Conservation (phyloP, 2,113 vertebrate species). For the Neodontobutis hainanensis region DNA sequence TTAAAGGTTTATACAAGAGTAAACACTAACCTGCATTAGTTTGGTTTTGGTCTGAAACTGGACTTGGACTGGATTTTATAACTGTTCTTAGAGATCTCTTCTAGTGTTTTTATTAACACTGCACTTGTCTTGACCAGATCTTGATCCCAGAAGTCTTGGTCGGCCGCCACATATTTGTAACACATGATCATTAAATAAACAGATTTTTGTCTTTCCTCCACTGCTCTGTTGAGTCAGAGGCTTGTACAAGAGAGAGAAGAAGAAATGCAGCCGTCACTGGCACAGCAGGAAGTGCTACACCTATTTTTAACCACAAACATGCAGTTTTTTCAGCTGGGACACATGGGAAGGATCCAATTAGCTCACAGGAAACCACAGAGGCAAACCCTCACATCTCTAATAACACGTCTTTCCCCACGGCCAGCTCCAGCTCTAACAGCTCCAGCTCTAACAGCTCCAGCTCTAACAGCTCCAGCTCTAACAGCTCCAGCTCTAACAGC, state of each 20-base stretch:
- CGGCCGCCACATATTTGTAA: no score
- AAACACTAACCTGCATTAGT: no score
- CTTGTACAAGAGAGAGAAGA: conserved; percentile 2
- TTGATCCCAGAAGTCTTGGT: no score
- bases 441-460: neutral
- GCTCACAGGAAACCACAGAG: conserved; percentile 76
- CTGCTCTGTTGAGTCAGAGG: conserved; percentile 4
- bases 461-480: no score
- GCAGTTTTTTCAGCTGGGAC: conserved; percentile 71
- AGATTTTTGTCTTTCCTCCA: neutral
- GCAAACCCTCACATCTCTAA: conserved; percentile 74
- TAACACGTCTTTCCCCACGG: conserved; percentile 62
- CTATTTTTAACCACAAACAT: conserved; percentile 78
- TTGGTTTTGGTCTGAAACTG: no score
- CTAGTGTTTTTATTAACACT: no score
- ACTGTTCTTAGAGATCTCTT: no score
- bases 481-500: conserved; percentile 34
- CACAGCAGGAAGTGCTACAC: conserved; percentile 73
- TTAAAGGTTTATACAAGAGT: no score
- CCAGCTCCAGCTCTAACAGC: conserved; percentile 36
- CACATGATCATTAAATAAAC: neutral
- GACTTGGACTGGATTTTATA: no score
- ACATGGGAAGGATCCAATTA: conserved; percentile 78
- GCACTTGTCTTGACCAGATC: no score
- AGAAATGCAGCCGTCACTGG: conserved; percentile 43